These are phyloP conservation scores for Eremophila alpestris DNA, from an alignment of 2,797 vertebrate genomes.

Conservation along the genomic window DNA sequence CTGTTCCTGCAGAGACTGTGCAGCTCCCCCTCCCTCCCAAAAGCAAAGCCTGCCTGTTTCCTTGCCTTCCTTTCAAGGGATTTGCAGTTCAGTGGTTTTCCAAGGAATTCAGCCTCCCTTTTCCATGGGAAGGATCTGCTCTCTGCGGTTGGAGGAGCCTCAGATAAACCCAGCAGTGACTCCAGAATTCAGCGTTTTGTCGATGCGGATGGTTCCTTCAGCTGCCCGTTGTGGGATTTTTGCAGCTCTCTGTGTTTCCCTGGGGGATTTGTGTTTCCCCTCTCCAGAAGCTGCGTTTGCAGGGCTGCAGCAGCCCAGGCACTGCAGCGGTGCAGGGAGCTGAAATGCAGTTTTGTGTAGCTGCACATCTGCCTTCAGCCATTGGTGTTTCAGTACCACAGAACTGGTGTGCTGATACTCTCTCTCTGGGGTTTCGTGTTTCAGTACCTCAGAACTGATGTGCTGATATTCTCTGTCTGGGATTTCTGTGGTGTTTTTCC, in stretches of 20 bases:
- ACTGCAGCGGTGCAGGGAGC: not conserved
- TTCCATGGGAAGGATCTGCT: fast-evolving
- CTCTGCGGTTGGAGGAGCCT: not conserved
- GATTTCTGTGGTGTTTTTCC: not conserved
- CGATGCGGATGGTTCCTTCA: not conserved
- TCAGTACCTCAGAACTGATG: not conserved
- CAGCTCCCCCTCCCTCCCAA: not conserved
- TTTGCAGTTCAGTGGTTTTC: not conserved
- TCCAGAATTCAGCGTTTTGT: not conserved
- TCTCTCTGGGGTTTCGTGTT: not conserved
- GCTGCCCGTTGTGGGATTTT: not conserved
- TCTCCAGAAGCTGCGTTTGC: not conserved
- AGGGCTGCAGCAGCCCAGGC: not conserved
- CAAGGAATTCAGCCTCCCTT: not conserved
- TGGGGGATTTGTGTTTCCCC: not conserved
- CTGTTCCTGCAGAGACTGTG: fast-evolving
- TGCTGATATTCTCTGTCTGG: not conserved
- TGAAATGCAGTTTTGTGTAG: not conserved
- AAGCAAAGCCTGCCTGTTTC: not conserved
- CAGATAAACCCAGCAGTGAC: not conserved
- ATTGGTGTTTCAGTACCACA: not conserved
- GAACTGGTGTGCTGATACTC: not conserved
- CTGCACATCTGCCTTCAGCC: not conserved
- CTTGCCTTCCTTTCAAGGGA: not conserved
- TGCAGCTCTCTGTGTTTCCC: not conserved